These are phyloP conservation scores for Drosophila setosimentum DNA, from an alignment of 2,888 invertebrate species.

Conservation along the genomic window DNA sequence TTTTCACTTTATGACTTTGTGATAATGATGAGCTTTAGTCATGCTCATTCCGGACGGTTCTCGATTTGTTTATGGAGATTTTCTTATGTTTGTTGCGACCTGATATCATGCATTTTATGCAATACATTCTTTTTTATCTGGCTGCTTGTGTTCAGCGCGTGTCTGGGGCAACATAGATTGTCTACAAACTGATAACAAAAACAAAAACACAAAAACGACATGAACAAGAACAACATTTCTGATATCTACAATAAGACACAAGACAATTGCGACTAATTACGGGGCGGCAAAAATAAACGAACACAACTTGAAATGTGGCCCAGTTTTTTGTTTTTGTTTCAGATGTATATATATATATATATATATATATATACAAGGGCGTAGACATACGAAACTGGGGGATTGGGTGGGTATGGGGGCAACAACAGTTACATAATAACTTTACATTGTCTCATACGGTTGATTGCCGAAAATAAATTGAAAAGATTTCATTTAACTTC, in stretches of 20 bases:
- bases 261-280: constrained; percentile 46
- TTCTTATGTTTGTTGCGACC: background rate
- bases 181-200: constrained; percentile 23
- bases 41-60: background rate
- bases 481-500: background rate
- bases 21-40: background rate
- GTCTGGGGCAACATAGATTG: constrained; percentile 20
- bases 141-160: constrained; percentile 10
- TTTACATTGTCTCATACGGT: background rate
- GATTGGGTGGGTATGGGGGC: background rate
- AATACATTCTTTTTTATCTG: background rate
- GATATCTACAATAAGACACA: constrained; percentile 23
- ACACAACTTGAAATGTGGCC: constrained; percentile 22
- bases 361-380: background rate
- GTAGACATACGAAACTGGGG: background rate
- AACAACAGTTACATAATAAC: background rate
- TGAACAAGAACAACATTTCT: constrained; percentile 6
- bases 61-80: background rate
- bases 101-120: background rate
- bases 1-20: background rate
- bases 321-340: constrained; percentile 8
- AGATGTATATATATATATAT: no score
- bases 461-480: background rate
- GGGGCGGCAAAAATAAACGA: constrained; percentile 28
- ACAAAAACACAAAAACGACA: background rate